These are phyloP conservation scores for Alexandromys fortis DNA, from an alignment of 2,113 vertebrate genomes.

Conservation along the genomic window DNA sequence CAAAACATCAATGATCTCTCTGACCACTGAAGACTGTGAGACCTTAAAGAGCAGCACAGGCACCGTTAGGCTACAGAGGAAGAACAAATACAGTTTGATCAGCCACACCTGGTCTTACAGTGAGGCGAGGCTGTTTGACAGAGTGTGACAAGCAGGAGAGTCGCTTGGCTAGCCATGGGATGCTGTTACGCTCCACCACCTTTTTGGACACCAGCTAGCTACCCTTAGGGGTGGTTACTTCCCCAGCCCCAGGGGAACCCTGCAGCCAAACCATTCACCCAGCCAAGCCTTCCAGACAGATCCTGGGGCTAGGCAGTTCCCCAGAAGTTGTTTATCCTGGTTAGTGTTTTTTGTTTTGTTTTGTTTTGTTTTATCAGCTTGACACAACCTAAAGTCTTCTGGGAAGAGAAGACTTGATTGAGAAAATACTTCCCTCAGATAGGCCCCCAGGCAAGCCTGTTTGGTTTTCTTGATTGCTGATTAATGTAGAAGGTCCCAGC, in stretches of 20 bases:
- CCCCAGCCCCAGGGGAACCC: too few species aligned
- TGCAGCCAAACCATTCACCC: background rate
- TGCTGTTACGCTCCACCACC: background rate
- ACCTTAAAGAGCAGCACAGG: background rate
- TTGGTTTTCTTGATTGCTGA: background rate
- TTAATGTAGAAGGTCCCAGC: background rate
- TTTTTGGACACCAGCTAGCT: background rate
- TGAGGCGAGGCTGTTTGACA: background rate
- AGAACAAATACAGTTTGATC: conserved; percentile 76
- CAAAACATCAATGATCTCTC: background rate
- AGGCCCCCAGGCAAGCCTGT: background rate
- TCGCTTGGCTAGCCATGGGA: background rate
- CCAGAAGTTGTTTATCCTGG: background rate
- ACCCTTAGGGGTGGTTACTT: background rate
- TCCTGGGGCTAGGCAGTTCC: too few species aligned
- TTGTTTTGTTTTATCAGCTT: background rate
- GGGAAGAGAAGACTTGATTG: background rate
- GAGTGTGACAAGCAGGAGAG: background rate
- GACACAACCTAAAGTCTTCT: background rate
- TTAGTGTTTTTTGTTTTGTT: background rate
- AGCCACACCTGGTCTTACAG: too few species aligned
- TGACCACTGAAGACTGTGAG: background rate
- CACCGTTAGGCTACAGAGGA: conserved; percentile 69
- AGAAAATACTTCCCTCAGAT: background rate
- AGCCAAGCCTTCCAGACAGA: background rate